phyloP scores from a whole-genome alignment of 2,888 invertebrate genomes.

The Lithophane semibrunnea region DNA sequence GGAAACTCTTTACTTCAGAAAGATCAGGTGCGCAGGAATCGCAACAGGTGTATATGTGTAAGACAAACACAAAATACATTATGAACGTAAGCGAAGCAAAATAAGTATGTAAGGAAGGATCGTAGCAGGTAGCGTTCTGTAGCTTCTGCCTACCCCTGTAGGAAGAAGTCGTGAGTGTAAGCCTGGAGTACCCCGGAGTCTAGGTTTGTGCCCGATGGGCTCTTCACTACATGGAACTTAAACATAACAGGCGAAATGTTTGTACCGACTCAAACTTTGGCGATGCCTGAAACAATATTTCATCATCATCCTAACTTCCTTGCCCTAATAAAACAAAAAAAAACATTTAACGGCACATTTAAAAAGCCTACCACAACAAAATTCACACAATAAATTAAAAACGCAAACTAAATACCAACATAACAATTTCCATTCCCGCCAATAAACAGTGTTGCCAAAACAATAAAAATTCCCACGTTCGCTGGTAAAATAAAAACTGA shows the following conservation, averaged over 20 bases:
- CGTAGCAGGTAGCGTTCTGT: not conserved
- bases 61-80: not conserved
- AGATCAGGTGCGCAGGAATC: too few relatives aligned
- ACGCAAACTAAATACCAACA: constrained; percentile 22
- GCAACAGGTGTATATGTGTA: not conserved
- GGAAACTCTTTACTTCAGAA: not conserved
- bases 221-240: not conserved
- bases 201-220: not conserved
- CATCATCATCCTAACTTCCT: not conserved
- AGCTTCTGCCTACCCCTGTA: not conserved
- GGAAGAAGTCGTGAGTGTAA: not conserved
- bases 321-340: not conserved
- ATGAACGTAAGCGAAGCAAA: not conserved
- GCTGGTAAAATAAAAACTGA: constrained; percentile 67
- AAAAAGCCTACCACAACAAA: constrained; percentile 50
- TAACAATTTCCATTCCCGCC: constrained; percentile 62
- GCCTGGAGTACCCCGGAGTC: not conserved
- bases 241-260: not conserved
- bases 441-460: constrained; percentile 67
- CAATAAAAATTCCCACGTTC: constrained; percentile 72
- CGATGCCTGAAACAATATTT: not conserved
- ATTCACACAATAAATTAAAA: constrained; percentile 44
- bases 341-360: too few relatives aligned
- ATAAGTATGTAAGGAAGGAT: not conserved
- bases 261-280: not conserved